Evolutionary conservation across 2,113 vertebrate species (phyloP).

Genomic region (Odontophorus gujanensis): DNA sequence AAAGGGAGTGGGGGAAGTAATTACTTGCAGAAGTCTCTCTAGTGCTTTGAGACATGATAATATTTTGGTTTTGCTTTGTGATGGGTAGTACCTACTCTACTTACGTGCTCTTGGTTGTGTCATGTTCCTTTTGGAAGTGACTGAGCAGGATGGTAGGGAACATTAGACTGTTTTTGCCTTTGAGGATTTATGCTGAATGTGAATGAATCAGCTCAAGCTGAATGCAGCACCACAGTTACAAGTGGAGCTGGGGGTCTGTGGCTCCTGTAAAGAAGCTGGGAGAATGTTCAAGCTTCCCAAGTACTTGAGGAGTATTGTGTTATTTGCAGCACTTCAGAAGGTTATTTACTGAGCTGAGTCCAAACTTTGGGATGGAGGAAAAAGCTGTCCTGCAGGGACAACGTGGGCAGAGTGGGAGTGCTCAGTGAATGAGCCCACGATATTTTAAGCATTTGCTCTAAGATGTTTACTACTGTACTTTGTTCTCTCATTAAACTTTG

Average conservation of each 20-base stretch:
- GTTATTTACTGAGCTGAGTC: not conserved
- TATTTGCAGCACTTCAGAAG: not conserved
- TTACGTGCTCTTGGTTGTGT: not conserved
- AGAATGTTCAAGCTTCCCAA: not conserved
- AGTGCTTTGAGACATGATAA: not conserved
- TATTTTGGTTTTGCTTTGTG: not conserved
- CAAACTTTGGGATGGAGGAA: slow-evolving; percentile 1
- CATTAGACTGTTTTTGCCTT: not conserved
- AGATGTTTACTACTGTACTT: not conserved
- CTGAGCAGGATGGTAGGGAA: not conserved
- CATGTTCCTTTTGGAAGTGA: not conserved
- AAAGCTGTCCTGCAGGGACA: not conserved
- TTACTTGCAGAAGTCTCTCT: not conserved
- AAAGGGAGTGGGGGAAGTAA: not conserved
- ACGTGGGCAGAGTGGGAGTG: not conserved
- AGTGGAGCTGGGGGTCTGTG: not conserved
- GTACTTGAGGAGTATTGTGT: not conserved
- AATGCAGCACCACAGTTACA: not conserved
- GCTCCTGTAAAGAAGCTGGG: not conserved
- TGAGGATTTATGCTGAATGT: not conserved
- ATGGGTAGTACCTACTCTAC: not conserved
- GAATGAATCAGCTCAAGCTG: not conserved
- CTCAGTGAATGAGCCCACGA: not conserved
- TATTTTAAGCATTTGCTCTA: not conserved
- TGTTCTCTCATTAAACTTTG: not conserved